A percentile compares a stretch with the other conserved stretches of the same genome.
These are phyloP conservation scores for Pachliopta kotzebuea DNA, from an alignment of 2,888 invertebrate genomes.

Conservation along the genomic window DNA sequence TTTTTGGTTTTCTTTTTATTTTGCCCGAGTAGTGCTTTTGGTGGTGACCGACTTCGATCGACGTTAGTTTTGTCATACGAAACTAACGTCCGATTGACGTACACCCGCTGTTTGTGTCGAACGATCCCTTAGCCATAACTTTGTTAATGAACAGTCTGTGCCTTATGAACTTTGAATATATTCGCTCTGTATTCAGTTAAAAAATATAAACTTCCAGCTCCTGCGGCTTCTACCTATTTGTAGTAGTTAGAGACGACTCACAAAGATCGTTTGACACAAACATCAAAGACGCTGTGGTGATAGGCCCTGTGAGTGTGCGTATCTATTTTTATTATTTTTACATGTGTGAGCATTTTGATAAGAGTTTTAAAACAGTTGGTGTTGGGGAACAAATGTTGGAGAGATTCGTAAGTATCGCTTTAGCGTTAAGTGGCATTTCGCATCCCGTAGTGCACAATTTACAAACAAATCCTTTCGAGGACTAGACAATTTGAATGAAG, in stretches of 20 bases:
- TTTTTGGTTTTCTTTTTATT: conserved; percentile 52
- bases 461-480: conserved; percentile 14
- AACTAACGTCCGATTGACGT: conserved; percentile 46
- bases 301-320: conserved; percentile 50
- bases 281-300: conserved; percentile 46
- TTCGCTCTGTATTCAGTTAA: conserved; percentile 6
- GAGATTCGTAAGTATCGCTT: conserved; percentile 66
- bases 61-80: conserved; percentile 49
- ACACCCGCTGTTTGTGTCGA: conserved; percentile 65
- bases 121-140: conserved; percentile 40
- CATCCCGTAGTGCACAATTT: conserved; percentile 36
- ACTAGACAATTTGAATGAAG: conserved; percentile 14
- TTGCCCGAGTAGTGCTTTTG: conserved; percentile 67
- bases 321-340: conserved; percentile 38
- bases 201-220: conserved; percentile 2
- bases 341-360: conserved; percentile 59
- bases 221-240: conserved; percentile 26
- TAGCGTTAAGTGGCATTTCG: conserved; percentile 47
- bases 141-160: conserved; percentile 38
- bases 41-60: conserved; percentile 44
- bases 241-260: conserved; percentile 14
- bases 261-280: conserved; percentile 62
- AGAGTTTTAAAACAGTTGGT: conserved; percentile 68
- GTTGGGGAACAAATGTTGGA: conserved; percentile 69
- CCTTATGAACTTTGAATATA: conserved; percentile 34